Base-by-base conservation (phyloP, 2,797 vertebrate species). In the Spheniscus humboldti region DNA sequence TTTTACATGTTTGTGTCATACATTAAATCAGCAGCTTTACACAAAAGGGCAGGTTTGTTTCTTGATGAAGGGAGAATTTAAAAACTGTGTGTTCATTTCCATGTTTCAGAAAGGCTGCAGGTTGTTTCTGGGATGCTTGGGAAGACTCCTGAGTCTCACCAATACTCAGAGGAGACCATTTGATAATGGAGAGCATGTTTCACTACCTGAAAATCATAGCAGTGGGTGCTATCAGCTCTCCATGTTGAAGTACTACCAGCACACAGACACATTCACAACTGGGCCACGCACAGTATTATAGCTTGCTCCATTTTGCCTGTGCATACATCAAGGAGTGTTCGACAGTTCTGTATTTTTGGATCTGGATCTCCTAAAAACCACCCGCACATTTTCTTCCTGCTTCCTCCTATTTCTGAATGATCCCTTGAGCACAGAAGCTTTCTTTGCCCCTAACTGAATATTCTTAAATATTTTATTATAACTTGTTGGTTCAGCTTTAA, bases 401-500 rank as follows among this genome's bases (percentile, higher is more conserved):
- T 60, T 88, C 67, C 82, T 95, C 66, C 71, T 24, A 35, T 74
- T 89, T 84, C 72, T 76, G 47, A 69, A 41, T 45, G 56, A 81
- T 48, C 41, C 80, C 30, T 55, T 74, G 69, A 91, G 52, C 45
- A 85, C 33, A 73, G 62, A 33, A 41, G 7, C 50, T 45, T 96
- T 93, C 85, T 80, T 75, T 67, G 41, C 53, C 82, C 28, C 27
- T 60, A 47, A 1, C 5, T 76, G 69, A 43, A 52, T 50, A 63
- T 91, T 75, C 85, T 97, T 84, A 88, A 90, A 91, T 35, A 43
- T 48, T 90, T 88, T 88, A 68, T 78, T 84, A 14, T 55, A 94
- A 85, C 77, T 86, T 47, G 17, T 56, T 94, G 43, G 79, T 84
- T 93, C 75, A 87, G n/a, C 31, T 69, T 75, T 73, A 86, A 95